These are phyloP conservation scores for Parelbella ahira DNA, from an alignment of 2,888 invertebrate species.

Conservation along the genomic window DNA sequence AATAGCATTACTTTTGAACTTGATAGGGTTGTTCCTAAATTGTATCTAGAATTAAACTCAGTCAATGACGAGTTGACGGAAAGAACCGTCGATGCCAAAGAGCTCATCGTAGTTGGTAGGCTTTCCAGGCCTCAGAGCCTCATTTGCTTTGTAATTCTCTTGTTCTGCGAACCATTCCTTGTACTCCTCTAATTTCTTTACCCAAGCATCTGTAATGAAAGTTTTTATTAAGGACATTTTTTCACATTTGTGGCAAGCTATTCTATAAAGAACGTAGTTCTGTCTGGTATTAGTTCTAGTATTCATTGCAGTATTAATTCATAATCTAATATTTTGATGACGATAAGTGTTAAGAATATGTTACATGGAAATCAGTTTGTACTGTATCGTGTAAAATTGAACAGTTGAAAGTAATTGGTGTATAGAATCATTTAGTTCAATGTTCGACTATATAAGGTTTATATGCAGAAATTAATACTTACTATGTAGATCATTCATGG, in stretches of 20 bases:
- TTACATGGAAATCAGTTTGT: no score
- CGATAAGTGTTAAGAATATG: no score
- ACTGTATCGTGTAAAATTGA: no score
- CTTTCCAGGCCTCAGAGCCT: conserved; percentile 89
- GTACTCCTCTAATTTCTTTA: conserved; percentile 88
- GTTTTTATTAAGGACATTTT: not conserved
- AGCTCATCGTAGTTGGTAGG: conserved; percentile 92
- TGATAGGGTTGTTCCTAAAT: conserved; percentile 26
- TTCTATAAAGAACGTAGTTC: no score
- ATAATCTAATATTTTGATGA: no score
- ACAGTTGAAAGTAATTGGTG: no score
- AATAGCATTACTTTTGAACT: conserved; percentile 30
- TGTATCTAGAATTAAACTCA: conserved; percentile 44
- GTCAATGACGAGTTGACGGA: conserved; percentile 91
- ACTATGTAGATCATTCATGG: conserved; percentile 86
- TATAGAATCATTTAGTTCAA: no score
- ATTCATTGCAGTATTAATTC: no score
- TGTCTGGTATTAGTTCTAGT: no score
- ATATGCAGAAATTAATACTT: no score
- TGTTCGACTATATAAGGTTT: no score
- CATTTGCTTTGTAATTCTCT: conserved; percentile 88
- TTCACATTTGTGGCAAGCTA: not conserved
- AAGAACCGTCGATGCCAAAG: conserved; percentile 94
- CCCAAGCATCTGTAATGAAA: conserved; percentile 85
- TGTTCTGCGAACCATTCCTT: conserved; percentile 91